Percentiles rank a stretch among this genome's conserved stretches.
Evolutionary conservation across 2,888 invertebrate species (phyloP).

Genomic region (Rambutsinella grinnellia): DNA sequence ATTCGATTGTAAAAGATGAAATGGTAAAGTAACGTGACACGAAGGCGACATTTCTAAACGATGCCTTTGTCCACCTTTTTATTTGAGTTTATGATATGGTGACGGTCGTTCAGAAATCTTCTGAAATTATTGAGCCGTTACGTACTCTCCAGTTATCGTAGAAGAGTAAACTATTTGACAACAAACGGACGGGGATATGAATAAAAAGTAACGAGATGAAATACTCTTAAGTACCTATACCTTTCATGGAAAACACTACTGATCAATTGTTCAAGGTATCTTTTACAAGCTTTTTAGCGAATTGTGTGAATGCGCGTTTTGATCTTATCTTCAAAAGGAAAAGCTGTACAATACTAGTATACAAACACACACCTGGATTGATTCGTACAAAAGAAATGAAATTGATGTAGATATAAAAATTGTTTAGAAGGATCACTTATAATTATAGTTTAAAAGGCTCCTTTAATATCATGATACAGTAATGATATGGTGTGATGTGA

Average conservation of each 20-base stretch:
- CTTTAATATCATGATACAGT: background rate
- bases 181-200: slow-evolving; percentile 23
- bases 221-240: slow-evolving; percentile 30
- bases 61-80: background rate
- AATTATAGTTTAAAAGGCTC: background rate
- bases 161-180: slow-evolving; percentile 24
- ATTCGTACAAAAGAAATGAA: background rate
- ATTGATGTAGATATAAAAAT: background rate
- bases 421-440: background rate
- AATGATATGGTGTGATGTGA: background rate
- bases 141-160: no score
- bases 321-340: slow-evolving; percentile 43
- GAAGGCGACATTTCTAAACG: slow-evolving; percentile 26
- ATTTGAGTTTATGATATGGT: no score
- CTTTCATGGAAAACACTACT: slow-evolving; percentile 1
- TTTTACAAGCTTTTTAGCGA: slow-evolving; percentile 24
- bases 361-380: slow-evolving; percentile 33
- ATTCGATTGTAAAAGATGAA: slow-evolving; percentile 20
- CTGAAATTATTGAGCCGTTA: slow-evolving; percentile 39
- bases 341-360: slow-evolving; percentile 22
- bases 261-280: slow-evolving; percentile 21
- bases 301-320: slow-evolving; percentile 1
- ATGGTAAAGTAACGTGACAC: slow-evolving; percentile 25
- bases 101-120: no score
- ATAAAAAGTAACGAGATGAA: slow-evolving; percentile 4